These are phyloP conservation scores for Rhipidura dahli DNA, from an alignment of 2,113 vertebrate species.

Conservation along the genomic window DNA sequence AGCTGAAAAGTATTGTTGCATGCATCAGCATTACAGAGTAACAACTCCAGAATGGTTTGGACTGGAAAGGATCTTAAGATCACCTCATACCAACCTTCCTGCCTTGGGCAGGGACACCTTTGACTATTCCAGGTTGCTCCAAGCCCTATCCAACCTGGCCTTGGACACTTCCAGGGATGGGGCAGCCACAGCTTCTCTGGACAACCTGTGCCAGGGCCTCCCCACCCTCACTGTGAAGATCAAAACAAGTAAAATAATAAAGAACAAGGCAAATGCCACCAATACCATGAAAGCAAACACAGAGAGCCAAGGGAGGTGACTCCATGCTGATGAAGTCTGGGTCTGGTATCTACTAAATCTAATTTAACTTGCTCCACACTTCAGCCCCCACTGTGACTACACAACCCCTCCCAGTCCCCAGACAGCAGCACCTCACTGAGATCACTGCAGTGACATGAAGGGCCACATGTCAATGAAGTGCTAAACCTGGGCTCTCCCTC, in stretches of 20 bases:
- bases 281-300: background rate
- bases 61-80: background rate
- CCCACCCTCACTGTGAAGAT: background rate
- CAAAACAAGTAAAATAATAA: background rate
- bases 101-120: background rate
- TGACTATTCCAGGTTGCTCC: background rate
- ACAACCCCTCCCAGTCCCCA: background rate
- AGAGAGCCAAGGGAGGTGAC: background rate
- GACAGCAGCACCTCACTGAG: background rate
- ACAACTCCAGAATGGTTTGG: background rate
- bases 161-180: background rate
- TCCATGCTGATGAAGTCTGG: background rate
- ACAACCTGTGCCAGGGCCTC: background rate
- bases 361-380: background rate
- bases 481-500: conserved; percentile 2
- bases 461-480: background rate
- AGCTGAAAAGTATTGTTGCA: background rate
- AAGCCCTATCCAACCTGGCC: accelerated
- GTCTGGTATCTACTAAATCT: background rate
- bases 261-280: background rate
- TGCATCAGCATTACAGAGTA: background rate
- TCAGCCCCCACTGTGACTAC: background rate
- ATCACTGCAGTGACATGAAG: background rate
- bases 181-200: background rate
- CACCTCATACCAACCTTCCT: background rate